These are phyloP conservation scores for Emys orbicularis DNA, from an alignment of 2,797 vertebrate species.

Conservation along the genomic window DNA sequence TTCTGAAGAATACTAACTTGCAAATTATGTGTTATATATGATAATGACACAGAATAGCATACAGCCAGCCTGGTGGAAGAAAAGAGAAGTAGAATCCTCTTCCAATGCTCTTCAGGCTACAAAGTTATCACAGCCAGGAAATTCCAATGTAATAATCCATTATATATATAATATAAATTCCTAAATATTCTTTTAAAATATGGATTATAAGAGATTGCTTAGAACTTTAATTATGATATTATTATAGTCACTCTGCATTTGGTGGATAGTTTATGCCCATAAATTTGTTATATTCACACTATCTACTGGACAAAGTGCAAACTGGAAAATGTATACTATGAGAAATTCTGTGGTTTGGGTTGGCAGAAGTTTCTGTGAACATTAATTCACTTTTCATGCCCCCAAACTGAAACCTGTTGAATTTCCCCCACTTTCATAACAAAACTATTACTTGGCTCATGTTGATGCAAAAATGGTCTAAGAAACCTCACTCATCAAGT, in stretches of 20 bases:
- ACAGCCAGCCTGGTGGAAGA: background rate
- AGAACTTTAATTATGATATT: background rate
- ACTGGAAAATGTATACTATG: background rate
- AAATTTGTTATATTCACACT: conserved; percentile 2
- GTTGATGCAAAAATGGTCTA: rapidly evolving
- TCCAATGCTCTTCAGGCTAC: background rate
- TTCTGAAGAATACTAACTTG: conserved; percentile 12
- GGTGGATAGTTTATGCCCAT: background rate
- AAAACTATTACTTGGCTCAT: background rate
- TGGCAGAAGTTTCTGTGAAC: background rate
- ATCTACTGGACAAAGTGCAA: background rate
- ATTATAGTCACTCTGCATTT: background rate
- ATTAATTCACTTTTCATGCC: background rate
- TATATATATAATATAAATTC: background rate
- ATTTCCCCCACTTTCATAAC: background rate
- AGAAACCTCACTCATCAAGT: background rate
- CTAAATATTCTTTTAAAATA: conserved; percentile 33
- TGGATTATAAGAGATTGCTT: conserved; percentile 18
- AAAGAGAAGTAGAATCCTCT: background rate
- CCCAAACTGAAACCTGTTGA: background rate
- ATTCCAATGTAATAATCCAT: background rate
- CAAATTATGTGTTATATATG: background rate
- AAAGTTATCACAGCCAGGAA: background rate
- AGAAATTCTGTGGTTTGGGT: background rate
- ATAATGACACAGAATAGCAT: background rate